Base-by-base conservation (phyloP, 2,113 vertebrate genomes). In the Rhabdornis inornatus region DNA sequence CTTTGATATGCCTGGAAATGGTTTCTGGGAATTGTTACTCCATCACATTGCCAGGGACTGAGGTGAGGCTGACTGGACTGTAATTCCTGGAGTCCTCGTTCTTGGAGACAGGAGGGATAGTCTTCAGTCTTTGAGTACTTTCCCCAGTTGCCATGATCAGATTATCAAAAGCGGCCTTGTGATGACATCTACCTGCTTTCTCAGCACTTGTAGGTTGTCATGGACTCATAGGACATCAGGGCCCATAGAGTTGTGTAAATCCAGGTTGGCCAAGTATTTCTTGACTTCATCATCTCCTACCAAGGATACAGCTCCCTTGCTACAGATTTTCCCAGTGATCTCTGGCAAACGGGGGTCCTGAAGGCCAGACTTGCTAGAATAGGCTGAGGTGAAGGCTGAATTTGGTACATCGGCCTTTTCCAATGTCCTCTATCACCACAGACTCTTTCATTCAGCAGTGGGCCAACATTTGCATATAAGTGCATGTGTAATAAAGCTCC, bases 151-250 rank as follows among this genome's bases (percentile, higher is more conserved):
- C 42, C 23, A 24, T 10, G 6, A 61, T 49, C n/a, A 55, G 52
- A 30, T 50, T n/a, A 49, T 31, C 15, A 22, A 5, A 72, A 72
- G 9, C 25, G 35, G 13, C 31, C 21, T 69, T 0, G 0, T 2
- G 5, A 31, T 59, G 35, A n/a, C 20, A 23, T n/a, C 10, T 39
- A 11, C 17, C 7, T 23, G 6, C 23, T 76, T 10, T 52, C 23
- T 91, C 7, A 20, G 39, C 17, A 35, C 30, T 50, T 45, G 3
- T 4, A 37, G 14, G 7, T 50, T 0, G 0, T 37, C 61, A 59
- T 27, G 37, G 53, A 37, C 13, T 63, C 53, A 7, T 17, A 45
- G 19, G 15, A 50, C 4, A 9, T 60, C 17, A 52, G 39, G 8
- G 20, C 14, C 40, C 10, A 4, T 7, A 47, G 42, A 37, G 8